Evolutionary conservation across 2,797 vertebrate genomes (phyloP), one percentile per base, ranked within the genome.

Genomic region (Rhinogobio ventralis): DNA sequence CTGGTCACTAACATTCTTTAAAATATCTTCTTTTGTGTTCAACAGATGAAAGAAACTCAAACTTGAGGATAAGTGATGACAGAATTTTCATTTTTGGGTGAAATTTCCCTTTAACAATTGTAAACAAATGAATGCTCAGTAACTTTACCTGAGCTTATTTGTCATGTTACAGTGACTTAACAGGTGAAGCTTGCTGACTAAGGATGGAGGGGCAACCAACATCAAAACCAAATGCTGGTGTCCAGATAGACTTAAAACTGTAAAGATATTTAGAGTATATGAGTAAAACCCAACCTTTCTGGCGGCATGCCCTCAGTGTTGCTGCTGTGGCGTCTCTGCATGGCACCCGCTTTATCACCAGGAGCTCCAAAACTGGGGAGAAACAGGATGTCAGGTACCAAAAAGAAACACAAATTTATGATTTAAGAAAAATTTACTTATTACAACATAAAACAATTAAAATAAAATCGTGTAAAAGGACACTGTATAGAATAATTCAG

Each of bases 311-410:
- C 97, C 92, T 99, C 98, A 1, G 97, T 98, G 96, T 98, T 98
- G 94, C 98, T 99, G 94, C 98, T 99, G 92, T 99, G 97, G 91
- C 98, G 96, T 93, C 98, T 97, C 96, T 99, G 98, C 98, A 99
- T 99, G 92, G 96, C 97, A 95, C 94, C 94, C 87, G 95, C 90
- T 87, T 96, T 96, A 93, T 96, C 96, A 92, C 96, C 96, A 93
- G 91, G 91, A 81, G 90, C 72, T 87, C 88, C 91, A 89, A 87
- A 90, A 86, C 94, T 95, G 88, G n/a, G 33, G 15, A 42, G 10
- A 79, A 83, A 36, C 23, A 9, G 53, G 9, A 55, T 23, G 20
- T 23, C 45, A 4, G 7, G 53, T 55, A 9, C 4, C 1, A 9
- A 67, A 33, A 57, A 72, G 4, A 28, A 13, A 30, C 15, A 30